Conservation (phyloP, 2,888 invertebrate genomes). For the Apamea monoglypha region DNA sequence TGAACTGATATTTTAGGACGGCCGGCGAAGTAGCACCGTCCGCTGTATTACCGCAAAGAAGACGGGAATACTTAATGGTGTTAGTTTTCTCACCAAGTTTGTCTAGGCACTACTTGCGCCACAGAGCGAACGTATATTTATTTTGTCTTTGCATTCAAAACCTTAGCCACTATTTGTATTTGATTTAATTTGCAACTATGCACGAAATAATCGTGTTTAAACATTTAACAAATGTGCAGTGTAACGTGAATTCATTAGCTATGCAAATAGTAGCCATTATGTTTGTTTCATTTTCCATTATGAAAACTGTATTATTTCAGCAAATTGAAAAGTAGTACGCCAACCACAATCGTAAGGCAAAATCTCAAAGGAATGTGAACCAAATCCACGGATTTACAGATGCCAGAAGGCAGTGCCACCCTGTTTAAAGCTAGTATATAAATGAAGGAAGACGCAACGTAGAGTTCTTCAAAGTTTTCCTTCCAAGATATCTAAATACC, state of each 20-base stretch:
- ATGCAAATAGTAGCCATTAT: conserved; percentile 7
- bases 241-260: conserved; percentile 19
- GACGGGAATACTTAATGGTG: conserved; percentile 47
- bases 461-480: conserved; percentile 1
- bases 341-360: not conserved
- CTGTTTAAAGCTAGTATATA: conserved; percentile 2
- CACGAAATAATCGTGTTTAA: conserved; percentile 15
- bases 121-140: conserved; percentile 32
- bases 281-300: conserved; percentile 21
- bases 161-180: conserved; percentile 2
- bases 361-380: conserved; percentile 2
- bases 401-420: not conserved
- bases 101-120: conserved; percentile 34
- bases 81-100: conserved; percentile 56
- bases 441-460: not conserved
- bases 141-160: conserved; percentile 51
- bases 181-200: conserved; percentile 26
- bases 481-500: not conserved
- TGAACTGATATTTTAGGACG: conserved; percentile 39
- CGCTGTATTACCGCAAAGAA: conserved; percentile 34
- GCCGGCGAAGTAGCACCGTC: conserved; percentile 30
- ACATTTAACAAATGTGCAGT: conserved; percentile 12
- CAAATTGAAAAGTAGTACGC: conserved; percentile 31
- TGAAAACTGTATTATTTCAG: conserved; percentile 19
- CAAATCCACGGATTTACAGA: conserved; percentile 13